These are phyloP conservation scores for Avahi laniger DNA, from an alignment of 2,797 vertebrate species.

Conservation along the genomic window DNA sequence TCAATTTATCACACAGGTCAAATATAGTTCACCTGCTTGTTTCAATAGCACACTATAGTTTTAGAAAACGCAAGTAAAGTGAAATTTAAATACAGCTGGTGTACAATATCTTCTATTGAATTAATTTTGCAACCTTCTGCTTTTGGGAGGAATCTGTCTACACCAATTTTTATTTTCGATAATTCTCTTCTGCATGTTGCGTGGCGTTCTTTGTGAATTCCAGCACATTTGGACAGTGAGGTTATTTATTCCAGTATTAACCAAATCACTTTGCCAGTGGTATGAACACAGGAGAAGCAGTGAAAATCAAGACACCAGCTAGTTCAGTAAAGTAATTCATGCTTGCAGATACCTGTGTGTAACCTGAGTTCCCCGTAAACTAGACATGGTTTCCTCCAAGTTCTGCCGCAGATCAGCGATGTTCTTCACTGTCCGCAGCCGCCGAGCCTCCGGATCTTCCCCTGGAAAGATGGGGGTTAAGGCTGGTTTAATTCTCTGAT, in stretches of 20 bases:
- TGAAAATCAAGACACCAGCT: not conserved
- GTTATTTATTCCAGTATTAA: not conserved
- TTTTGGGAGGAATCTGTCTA: not conserved
- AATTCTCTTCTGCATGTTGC: not conserved
- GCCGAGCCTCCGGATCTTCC: conserved; percentile 95
- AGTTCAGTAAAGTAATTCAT: accelerated
- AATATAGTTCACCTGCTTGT: conserved; percentile 78
- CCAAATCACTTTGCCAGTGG: not conserved
- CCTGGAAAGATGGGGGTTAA: conserved; percentile 80
- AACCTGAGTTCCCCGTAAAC: conserved; percentile 95
- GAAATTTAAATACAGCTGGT: conserved; percentile 56
- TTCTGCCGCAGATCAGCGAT: conserved; percentile 98
- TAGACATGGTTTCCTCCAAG: conserved; percentile 99
- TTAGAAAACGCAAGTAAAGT: conserved; percentile 44
- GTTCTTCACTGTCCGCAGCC: conserved; percentile 96
- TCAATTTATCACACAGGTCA: conserved; percentile 77
- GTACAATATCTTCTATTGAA: not conserved
- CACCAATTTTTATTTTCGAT: not conserved
- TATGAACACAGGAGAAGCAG: not conserved
- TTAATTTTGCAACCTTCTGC: not conserved
- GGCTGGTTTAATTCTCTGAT: not conserved
- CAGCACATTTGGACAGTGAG: not conserved
- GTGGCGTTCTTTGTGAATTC: not conserved
- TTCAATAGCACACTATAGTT: conserved; percentile 51
- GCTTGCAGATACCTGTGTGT: conserved; percentile 91